Base-by-base conservation (phyloP, 2,797 vertebrate genomes). In the Calcarius lapponicus region DNA sequence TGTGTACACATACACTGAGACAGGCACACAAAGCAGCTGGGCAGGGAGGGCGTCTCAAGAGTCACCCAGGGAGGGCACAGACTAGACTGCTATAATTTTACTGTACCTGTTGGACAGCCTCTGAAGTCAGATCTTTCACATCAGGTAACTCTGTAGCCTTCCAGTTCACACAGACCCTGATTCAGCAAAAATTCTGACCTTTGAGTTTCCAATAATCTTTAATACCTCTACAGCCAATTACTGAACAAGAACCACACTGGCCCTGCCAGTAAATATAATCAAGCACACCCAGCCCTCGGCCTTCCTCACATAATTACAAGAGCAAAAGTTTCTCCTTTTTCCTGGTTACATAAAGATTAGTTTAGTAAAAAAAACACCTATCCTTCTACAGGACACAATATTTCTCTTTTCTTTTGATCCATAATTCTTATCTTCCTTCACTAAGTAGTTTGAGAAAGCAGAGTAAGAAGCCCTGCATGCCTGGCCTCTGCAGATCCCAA, bases 171-270 rank as follows among this genome's bases (percentile, higher is more conserved):
- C 9, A 79, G 58, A 72, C 62, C 32, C 58, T 29, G 80, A 92
- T 76, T 81, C 70, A 84, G 76, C 82, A 90, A 62, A 65, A 86
- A 22, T 32, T 24, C 62, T 76, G 90, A 92, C 91, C 94, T 95
- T 92, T 94, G 85, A 90, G 24, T 66, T 94, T 83, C 73, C 56
- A 70, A 79, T 86, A 66, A 92, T 51, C 85, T 73, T 70, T 70
- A 72, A 86, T 83, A 91, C 2, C 19, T 43, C 60, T 47, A 64
- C 42, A 86, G 70, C 45, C 83, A 90, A 64, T 36, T 93, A 80
- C 56, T 73, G 86, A 93, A 20, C 25, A 86, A 72, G 69, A 73
- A 47, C 36, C 7, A 29, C 20, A 40, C 13, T 86, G 45, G 50
- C 1, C 1, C 70, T 80, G 40, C n/a, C 43, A 42, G 32, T 66